Base-by-base conservation (phyloP, 2,113 vertebrate species). In the Pelusios castaneus region DNA sequence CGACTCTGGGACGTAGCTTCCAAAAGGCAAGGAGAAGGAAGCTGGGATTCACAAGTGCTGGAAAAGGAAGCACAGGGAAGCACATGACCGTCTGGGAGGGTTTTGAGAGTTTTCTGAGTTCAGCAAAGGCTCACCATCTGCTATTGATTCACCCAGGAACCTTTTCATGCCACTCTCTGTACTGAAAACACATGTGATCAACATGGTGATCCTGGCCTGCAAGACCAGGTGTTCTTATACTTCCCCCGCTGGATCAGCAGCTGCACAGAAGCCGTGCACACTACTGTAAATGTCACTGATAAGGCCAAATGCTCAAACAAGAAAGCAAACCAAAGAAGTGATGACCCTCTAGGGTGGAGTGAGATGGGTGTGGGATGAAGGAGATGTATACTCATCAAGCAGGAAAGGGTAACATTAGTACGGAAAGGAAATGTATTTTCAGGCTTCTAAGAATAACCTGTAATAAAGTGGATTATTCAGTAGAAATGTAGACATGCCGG, bases 401-500 rank as follows among this genome's bases (percentile, higher is more conserved):
- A 96, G 89, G 96, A 84, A 13, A 86, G 90, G 80, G 56, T 12
- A 34, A 85, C 14, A 88, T 89, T 92, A 93, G 89, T 0, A 87
- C 1, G 25, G 83, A 55, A 87, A 92, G 49, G 55, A 75, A 91
- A 84, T 4, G 82, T 49, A 0, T 1, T 70, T 92, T 93, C 89
- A 76, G 91, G 91, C 94, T 95, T 84, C 58, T 87, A 82, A 0
- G 12, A 56, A 45, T 91, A 84, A 76, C 38, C 88, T 90, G 22
- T 49, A 86, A 84, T 82, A 89, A 82, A 73, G 55, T 41, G 94
- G 67, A 92, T 93, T 56, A 90, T 24, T 84, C 70, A 56, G 51
- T 67, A 81, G n/a, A 91, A 94, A 90, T 0, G 75, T 1, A 2
- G 89, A 93, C 97, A 96, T 97, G 96, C 96, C 93, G 90, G 95